Conservation (phyloP, 2,797 vertebrate species). For the Danio tinwini region DNA sequence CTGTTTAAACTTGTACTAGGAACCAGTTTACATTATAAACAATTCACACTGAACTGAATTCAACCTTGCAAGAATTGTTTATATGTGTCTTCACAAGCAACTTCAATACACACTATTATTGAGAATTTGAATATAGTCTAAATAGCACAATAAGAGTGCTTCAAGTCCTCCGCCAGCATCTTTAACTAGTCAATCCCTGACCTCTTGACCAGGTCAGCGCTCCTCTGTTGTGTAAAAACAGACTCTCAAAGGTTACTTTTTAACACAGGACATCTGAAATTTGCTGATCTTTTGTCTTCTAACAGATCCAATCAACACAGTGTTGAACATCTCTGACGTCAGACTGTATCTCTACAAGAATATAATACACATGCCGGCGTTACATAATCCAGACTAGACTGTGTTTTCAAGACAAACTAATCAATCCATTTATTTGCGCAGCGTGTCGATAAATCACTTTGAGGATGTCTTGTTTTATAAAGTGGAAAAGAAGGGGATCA, state of each 20-base stretch:
- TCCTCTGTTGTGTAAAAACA: not conserved
- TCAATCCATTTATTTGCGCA: not conserved
- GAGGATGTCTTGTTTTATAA: not conserved
- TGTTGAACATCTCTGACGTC: not conserved
- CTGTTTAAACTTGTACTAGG: not conserved
- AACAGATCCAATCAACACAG: no score
- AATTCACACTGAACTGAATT: not conserved
- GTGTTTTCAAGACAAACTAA: not conserved
- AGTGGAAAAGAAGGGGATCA: not conserved
- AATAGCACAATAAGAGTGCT: no score
- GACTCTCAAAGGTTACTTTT: not conserved
- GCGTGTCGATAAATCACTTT: not conserved
- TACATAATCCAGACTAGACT: not conserved
- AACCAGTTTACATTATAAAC: not conserved
- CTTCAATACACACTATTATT: no score
- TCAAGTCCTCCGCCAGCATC: not conserved
- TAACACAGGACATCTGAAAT: no score
- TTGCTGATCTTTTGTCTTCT: no score
- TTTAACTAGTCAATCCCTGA: not conserved
- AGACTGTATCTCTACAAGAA: not conserved
- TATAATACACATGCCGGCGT: not conserved
- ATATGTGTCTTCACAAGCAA: not conserved
- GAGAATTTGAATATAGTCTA: no score
- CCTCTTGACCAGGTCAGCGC: not conserved
- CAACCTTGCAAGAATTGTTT: not conserved